These are phyloP conservation scores for Rhagonycha lutea DNA, from an alignment of 2,888 invertebrate genomes.

Conservation along the genomic window DNA sequence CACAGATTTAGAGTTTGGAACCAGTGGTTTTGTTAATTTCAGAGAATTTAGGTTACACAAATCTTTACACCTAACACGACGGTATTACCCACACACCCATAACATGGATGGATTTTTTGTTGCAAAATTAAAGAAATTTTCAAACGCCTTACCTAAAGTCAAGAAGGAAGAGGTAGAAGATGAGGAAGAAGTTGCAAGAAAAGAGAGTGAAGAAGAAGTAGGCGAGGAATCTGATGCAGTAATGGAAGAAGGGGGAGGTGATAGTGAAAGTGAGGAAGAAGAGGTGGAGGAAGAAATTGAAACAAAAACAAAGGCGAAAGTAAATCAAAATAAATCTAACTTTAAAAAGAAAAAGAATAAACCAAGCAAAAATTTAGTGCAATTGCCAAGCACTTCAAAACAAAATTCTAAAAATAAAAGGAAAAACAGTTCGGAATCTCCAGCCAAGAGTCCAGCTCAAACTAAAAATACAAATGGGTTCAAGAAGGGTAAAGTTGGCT, in stretches of 20 bases:
- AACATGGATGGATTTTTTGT: slow-evolving; percentile 99
- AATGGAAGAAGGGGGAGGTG: background rate
- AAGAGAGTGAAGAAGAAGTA: slow-evolving; percentile 35
- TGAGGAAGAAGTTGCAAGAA: slow-evolving; percentile 54
- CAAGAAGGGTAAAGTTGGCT: background rate
- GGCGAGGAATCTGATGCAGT: slow-evolving; percentile 10
- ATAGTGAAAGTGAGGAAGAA: background rate
- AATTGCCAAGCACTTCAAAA: background rate
- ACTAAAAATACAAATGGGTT: background rate
- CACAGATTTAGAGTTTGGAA: slow-evolving; percentile 93
- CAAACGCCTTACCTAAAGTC: slow-evolving; percentile 67
- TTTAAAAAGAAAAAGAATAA: background rate
- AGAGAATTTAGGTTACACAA: slow-evolving; percentile 87
- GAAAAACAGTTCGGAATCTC: background rate
- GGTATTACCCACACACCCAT: slow-evolving; percentile 97
- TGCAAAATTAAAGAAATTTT: slow-evolving; percentile 96
- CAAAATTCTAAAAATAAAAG: background rate
- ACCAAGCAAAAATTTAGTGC: background rate
- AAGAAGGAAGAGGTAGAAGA: slow-evolving; percentile 43
- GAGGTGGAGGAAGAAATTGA: background rate
- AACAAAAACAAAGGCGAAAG: slow-evolving; percentile 22
- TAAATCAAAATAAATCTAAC: slow-evolving; percentile 11
- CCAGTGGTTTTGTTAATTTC: slow-evolving; percentile 91
- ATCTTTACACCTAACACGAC: slow-evolving; percentile 80
- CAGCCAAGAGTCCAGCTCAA: background rate